Evolutionary conservation across 2,888 invertebrate species (phyloP), one percentile per base, ranked within the genome.

Genomic region (Osmoderma eremita): DNA sequence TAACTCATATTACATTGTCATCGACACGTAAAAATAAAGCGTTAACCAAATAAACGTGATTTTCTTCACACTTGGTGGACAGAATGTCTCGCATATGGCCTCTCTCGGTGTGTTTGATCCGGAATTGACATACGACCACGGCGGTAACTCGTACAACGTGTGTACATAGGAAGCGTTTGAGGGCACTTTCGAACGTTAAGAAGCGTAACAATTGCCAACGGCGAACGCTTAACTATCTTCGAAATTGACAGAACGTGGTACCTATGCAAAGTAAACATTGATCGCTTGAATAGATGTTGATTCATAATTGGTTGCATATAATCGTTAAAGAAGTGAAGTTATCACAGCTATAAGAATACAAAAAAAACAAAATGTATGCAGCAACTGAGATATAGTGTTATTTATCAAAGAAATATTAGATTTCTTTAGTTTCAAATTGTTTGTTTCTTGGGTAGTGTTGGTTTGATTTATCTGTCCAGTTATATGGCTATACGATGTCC

Each of bases 51-150:
- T 75, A 72, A 71, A 70, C 73, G 74, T 72, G 71, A 75, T 75
- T 75, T 74, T 74, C 74, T 71, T 75, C 75, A 75, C 77, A 77
- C 76, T 69, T 66, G 69, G 75, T 75, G 76, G 58, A 74, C 73
- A 70, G 69, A 69, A 69, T 69, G 67, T 67, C 51, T 65, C 63
- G 68, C 69, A 74, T 69, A 71, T 71, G 72, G 68, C 69, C 42
- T 51, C 53, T 22, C 45, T 69, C 73, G 76, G 75, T 71, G 65
- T 71, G 74, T 76, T 75, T 75, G 75, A 75, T 77, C 72, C 72
- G 61, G 73, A 71, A 76, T 76, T 75, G 77, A 77, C 75, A 75
- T 69, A 67, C 10, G 30, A 30, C n/a, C n/a, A n/a, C 30, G 30
- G 30, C 71, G 36, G 63, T 20, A 63, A 63, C 36, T 50, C 15